A percentile compares a stretch with the other conserved stretches of the same genome.
These are phyloP conservation scores for Orbicella faveolata DNA, from an alignment of 64 coral and sea anemone species.

Conservation along the genomic window DNA sequence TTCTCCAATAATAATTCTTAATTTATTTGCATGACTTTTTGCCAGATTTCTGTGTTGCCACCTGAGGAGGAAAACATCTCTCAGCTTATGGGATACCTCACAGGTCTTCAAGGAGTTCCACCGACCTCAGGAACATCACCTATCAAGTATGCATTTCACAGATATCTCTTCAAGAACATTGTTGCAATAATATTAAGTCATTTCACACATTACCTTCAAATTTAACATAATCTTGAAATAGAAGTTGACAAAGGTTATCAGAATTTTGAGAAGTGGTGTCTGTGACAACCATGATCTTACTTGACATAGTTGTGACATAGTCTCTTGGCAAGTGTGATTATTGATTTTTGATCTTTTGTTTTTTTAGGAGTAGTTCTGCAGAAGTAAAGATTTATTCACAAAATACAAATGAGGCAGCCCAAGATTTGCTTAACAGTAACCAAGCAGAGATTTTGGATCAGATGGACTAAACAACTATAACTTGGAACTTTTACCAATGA, in stretches of 20 bases:
- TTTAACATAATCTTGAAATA: no score
- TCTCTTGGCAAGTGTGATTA: neutral
- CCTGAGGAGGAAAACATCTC: conserved; percentile 37
- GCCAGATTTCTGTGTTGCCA: neutral
- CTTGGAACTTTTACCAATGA: neutral
- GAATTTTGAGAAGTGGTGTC: neutral
- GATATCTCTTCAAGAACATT: no score
- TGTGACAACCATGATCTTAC: neutral
- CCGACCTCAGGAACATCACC: conserved; percentile 1
- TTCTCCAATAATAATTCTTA: neutral
- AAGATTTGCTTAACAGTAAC: neutral
- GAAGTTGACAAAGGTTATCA: no score
- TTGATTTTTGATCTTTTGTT: neutral
- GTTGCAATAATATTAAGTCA: neutral
- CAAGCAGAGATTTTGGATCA: conserved; percentile 13
- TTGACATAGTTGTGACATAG: neutral
- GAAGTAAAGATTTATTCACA: conserved; percentile 12
- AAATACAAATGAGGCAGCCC: neutral
- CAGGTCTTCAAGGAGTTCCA: conserved; percentile 23
- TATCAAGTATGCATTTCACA: conserved; percentile 9
- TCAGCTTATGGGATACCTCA: conserved; percentile 25
- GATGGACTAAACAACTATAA: neutral
- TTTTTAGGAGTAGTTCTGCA: neutral
- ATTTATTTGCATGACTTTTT: neutral
- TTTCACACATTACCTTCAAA: neutral